These are phyloP conservation scores for Orussus abietinus DNA, from an alignment of 1,140 invertebrate species.

Conservation along the genomic window DNA sequence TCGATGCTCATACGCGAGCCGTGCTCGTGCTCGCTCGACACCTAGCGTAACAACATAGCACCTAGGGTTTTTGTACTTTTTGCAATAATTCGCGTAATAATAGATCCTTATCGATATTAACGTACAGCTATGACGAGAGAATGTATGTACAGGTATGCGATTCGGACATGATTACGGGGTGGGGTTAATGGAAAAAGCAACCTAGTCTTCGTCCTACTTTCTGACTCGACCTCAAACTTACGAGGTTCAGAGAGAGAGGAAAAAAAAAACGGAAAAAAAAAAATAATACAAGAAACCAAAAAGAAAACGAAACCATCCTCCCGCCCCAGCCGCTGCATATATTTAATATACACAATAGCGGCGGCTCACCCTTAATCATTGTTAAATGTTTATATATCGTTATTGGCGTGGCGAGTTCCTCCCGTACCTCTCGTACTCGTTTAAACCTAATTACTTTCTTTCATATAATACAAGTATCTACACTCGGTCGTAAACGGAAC, in stretches of 20 bases:
- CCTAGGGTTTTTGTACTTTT: conserved; percentile 55
- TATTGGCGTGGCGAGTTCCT: conserved; percentile 28
- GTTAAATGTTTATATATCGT: conserved; percentile 25
- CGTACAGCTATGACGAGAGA: conserved; percentile 38
- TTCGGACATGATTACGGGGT: conserved; percentile 33
- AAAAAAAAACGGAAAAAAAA: too few relatives aligned
- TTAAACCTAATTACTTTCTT: conserved; percentile 23
- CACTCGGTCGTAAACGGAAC: conserved; percentile 36
- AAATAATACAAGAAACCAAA: too few relatives aligned
- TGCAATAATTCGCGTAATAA: conserved; percentile 50
- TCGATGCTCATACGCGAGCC: not conserved
- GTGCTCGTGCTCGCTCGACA: conserved; percentile 33
- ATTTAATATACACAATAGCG: conserved; percentile 33
- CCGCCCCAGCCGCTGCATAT: too few relatives aligned
- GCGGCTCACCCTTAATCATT: conserved; percentile 23
- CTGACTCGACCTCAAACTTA: too few relatives aligned
- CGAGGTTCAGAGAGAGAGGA: too few relatives aligned
- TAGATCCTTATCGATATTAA: conserved; percentile 19
- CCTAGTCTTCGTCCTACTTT: conserved; percentile 22
- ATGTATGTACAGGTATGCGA: conserved; percentile 48
- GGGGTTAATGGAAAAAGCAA: conserved; percentile 37
- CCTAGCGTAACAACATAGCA: conserved; percentile 53
- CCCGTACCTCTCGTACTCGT: conserved; percentile 13
- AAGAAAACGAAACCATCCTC: too few relatives aligned
- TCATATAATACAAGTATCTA: conserved; percentile 46